Percentiles rank a stretch among this genome's conserved stretches.
Conservation (phyloP, 2,888 invertebrate species). For the Plagiodera versicolora region DNA sequence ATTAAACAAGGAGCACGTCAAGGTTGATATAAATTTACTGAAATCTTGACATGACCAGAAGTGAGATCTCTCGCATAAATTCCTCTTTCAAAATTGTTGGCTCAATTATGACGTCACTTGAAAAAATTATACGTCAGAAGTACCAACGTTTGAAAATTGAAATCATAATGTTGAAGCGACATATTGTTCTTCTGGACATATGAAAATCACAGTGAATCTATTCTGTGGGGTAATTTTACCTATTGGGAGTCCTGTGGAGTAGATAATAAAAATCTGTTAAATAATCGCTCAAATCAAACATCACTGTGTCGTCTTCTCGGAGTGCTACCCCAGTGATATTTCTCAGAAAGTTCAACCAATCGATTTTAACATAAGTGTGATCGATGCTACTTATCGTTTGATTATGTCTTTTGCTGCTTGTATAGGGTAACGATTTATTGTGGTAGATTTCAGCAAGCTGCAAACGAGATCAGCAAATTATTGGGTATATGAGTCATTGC, state of each 20-base stretch:
- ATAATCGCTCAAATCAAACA: slow-evolving; percentile 35
- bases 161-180: no score
- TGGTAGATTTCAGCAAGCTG: slow-evolving; percentile 20
- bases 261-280: slow-evolving; percentile 38
- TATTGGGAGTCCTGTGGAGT: slow-evolving; percentile 36
- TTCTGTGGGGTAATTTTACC: slow-evolving; percentile 29
- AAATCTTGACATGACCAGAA: no score
- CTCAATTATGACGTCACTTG: no score
- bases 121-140: no score
- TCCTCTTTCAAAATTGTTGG: no score
- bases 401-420: slow-evolving; percentile 8
- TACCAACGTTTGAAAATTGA: no score
- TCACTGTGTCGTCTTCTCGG: slow-evolving; percentile 33
- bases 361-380: slow-evolving; percentile 31
- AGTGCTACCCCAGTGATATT: slow-evolving; percentile 37
- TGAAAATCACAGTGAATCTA: not conserved
- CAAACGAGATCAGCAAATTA: slow-evolving; percentile 4
- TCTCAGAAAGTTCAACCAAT: slow-evolving; percentile 42
- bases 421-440: slow-evolving; percentile 15
- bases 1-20: no score
- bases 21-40: no score
- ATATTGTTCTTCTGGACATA: not conserved
- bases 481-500: not conserved
- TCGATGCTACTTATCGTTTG: slow-evolving; percentile 34
- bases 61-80: no score